Conservation (phyloP, 1,140 invertebrate genomes). For the Idris sp. region DNA sequence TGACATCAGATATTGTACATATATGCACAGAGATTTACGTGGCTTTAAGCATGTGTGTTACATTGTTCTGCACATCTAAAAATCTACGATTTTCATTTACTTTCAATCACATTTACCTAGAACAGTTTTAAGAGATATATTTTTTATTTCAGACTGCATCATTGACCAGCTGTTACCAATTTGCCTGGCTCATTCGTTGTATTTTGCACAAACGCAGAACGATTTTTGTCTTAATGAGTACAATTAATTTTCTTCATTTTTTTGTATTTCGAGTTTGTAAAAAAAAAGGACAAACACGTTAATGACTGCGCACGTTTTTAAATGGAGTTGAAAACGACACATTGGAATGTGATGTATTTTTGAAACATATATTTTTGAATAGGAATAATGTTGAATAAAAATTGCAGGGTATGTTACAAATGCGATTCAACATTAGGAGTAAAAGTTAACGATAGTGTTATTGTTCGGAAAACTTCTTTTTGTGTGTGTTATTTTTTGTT, state of each 20-base stretch:
- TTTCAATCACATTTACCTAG: constrained; percentile 19
- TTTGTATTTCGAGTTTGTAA: constrained; percentile 15
- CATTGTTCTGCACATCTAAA: too few relatives aligned
- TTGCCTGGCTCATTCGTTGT: constrained; percentile 16
- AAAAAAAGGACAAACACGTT: constrained; percentile 7
- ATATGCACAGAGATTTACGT: not conserved
- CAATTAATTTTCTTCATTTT: constrained; percentile 35
- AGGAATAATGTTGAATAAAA: constrained; percentile 16
- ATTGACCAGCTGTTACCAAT: constrained; percentile 53
- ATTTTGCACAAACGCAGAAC: constrained; percentile 28
- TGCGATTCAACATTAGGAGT: constrained; percentile 17
- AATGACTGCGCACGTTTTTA: constrained; percentile 33
- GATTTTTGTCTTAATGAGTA: constrained; percentile 48
- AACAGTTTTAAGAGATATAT: constrained; percentile 21
- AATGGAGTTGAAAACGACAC: constrained; percentile 27
- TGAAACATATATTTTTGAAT: constrained; percentile 22
- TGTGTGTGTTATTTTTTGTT: too few relatives aligned
- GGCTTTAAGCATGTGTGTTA: constrained; percentile 6
- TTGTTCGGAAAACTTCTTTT: constrained; percentile 12
- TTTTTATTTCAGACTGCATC: constrained; percentile 40
- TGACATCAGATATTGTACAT: constrained; percentile 3
- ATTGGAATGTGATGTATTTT: constrained; percentile 8
- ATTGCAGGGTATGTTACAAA: constrained; percentile 4
- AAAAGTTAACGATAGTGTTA: constrained; percentile 27
- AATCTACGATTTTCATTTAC: too few relatives aligned